phyloP scores from a whole-genome alignment of 2,797 vertebrate genomes.

The Hypotaenidia philippensis region DNA sequence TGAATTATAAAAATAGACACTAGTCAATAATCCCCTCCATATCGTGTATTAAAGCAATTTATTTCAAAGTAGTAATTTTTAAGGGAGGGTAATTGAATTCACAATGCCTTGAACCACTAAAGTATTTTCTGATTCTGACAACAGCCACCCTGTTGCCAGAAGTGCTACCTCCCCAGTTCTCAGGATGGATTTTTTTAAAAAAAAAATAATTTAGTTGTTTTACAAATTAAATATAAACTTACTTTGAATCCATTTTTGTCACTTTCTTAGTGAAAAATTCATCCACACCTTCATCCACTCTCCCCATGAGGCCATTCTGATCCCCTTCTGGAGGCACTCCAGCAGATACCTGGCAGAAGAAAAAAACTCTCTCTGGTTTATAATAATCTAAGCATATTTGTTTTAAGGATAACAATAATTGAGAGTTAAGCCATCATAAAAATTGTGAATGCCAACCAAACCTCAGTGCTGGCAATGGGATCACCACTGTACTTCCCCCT shows the following conservation, averaged over 20 bases:
- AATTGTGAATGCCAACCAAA: neutral
- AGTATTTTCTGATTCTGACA: neutral
- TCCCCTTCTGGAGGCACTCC: constrained; percentile 89
- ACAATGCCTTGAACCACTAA: neutral
- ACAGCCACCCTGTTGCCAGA: neutral
- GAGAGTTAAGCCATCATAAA: neutral
- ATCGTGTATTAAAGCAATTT: neutral
- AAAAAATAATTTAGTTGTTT: neutral
- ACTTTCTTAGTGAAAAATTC: constrained; percentile 98
- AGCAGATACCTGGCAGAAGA: constrained; percentile 82
- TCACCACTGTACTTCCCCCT: neutral
- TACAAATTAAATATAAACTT: constrained; percentile 58
- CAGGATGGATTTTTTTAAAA: neutral
- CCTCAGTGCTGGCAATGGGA: neutral
- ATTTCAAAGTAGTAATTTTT: neutral
- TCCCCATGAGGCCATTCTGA: constrained; percentile 95
- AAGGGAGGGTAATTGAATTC: neutral
- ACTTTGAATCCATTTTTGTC: constrained; percentile 94
- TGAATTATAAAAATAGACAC: neutral
- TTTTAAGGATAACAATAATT: neutral
- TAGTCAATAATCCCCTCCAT: neutral
- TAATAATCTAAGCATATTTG: neutral
- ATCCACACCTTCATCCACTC: constrained; percentile 97
- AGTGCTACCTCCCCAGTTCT: neutral
- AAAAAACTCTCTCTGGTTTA: neutral